Conservation (phyloP, 2,113 vertebrate species). For the Oryzias celebensis region DNA sequence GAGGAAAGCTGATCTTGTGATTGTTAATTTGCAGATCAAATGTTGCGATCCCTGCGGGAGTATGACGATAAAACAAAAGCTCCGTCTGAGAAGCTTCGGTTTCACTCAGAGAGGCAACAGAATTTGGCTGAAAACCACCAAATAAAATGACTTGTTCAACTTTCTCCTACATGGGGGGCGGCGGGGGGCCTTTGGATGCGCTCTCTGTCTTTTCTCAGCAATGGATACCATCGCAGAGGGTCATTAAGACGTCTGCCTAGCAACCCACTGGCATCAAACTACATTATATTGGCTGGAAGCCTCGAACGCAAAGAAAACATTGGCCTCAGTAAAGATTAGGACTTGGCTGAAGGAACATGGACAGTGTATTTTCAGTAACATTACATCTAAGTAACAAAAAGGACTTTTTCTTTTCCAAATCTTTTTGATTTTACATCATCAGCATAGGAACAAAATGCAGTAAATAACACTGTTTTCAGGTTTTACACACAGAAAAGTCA, state of each 20-base stretch:
- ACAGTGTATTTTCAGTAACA: constrained; percentile 62
- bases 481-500: constrained; percentile 8
- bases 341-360: constrained; percentile 28
- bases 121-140: constrained; percentile 18
- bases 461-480: background rate
- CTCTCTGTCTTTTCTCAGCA: constrained; percentile 44
- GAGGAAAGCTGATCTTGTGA: constrained; percentile 58
- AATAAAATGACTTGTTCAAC: constrained; percentile 22
- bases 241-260: constrained; percentile 43
- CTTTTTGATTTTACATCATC: constrained; percentile 9
- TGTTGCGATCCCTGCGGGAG: constrained; percentile 30
- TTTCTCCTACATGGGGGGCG: constrained; percentile 31
- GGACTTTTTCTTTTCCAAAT: constrained; percentile 20
- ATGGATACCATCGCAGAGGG: constrained; percentile 39
- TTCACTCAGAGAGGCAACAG: constrained; percentile 42
- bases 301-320: constrained; percentile 49
- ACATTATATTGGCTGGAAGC: constrained; percentile 45
- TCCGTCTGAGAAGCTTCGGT: constrained; percentile 38
- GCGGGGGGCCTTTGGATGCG: constrained; percentile 33
- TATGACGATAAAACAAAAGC: constrained; percentile 39
- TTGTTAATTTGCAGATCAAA: constrained; percentile 64
- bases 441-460: background rate
- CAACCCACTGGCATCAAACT: constrained; percentile 47
- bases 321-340: constrained; percentile 40
- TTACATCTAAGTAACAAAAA: constrained; percentile 47